These are phyloP conservation scores for Uropetala carovei DNA, from an alignment of 2,888 invertebrate species.

Conservation along the genomic window DNA sequence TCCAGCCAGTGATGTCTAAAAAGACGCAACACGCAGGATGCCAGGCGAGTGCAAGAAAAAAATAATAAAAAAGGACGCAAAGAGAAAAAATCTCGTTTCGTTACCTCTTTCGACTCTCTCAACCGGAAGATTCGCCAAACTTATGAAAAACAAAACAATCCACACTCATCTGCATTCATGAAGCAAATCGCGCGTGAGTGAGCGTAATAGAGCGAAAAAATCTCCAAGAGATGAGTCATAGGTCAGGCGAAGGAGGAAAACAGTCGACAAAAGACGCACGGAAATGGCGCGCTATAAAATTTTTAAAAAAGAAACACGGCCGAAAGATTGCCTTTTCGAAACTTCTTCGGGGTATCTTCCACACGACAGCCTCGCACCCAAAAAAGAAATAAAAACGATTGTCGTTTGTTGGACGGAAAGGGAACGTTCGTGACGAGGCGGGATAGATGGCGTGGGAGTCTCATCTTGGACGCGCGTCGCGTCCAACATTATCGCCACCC, in stretches of 20 bases:
- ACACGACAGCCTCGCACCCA: not conserved
- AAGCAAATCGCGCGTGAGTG: not conserved
- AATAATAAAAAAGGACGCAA: not conserved
- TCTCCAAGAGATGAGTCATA: conserved; percentile 10
- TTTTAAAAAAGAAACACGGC: not conserved
- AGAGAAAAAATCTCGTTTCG: not conserved
- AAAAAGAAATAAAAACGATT: not conserved
- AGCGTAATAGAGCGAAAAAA: conserved; percentile 4
- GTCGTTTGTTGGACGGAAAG: conserved; percentile 3
- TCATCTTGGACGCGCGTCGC: not conserved
- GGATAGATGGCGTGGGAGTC: conserved; percentile 19
- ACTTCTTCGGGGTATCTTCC: not conserved
- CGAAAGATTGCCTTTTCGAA: not conserved
- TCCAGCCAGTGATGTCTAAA: not conserved
- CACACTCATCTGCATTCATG: conserved; percentile 8
- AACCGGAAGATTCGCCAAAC: not conserved
- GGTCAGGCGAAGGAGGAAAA: conserved; percentile 33
- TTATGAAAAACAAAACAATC: not conserved
- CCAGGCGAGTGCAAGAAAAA: not conserved
- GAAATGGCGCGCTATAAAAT: too few species aligned
- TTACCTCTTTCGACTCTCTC: not conserved
- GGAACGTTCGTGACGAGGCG: not conserved
- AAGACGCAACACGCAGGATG: not conserved
- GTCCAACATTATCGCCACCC: not conserved
- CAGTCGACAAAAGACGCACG: not conserved